These are phyloP conservation scores for Lepus oiostolus DNA, from an alignment of 2,797 vertebrate genomes.

Conservation along the genomic window DNA sequence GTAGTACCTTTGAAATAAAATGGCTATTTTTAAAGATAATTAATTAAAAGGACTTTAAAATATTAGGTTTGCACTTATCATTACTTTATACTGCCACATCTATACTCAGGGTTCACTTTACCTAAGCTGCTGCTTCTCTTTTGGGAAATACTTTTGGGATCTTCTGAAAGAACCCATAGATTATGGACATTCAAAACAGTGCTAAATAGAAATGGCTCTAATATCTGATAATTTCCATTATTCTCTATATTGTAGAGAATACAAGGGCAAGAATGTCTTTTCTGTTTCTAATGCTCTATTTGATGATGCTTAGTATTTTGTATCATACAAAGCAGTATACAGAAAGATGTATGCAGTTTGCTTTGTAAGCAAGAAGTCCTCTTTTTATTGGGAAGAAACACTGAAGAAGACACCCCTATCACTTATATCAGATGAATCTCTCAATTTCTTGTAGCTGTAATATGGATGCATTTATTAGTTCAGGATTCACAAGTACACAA, in stretches of 20 bases:
- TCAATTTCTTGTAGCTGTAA: neutral
- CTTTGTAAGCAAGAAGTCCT: neutral
- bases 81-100: neutral
- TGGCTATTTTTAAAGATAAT: constrained; percentile 26
- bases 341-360: neutral
- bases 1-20: constrained; percentile 44
- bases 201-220: neutral
- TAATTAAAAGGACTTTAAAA: neutral
- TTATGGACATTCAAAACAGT: neutral
- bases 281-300: neutral
- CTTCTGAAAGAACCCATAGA: neutral
- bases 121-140: neutral
- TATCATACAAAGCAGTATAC: neutral
- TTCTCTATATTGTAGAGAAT: neutral
- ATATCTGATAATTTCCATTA: neutral
- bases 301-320: neutral
- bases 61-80: neutral
- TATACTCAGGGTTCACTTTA: neutral
- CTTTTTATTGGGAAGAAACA: neutral
- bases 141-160: neutral
- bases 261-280: neutral
- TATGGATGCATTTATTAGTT: constrained; percentile 66
- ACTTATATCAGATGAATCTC: neutral
- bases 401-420: neutral
- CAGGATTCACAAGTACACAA: constrained; percentile 46